Conservation (phyloP, 1,140 invertebrate species). For the Hermetia illucens region DNA sequence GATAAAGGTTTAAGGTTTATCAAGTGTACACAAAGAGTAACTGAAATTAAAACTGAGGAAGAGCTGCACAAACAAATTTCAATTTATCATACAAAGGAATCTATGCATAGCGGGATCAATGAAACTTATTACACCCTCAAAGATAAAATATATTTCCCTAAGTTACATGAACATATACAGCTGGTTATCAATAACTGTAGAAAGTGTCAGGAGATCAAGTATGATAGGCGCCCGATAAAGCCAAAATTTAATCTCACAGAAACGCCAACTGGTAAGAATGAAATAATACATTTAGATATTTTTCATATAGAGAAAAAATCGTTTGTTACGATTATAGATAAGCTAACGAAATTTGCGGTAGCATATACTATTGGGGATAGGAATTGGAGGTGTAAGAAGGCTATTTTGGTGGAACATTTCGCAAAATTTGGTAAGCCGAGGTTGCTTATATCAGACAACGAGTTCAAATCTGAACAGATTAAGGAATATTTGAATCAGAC, state of each 20-base stretch:
- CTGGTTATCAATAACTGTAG: conserved; percentile 1
- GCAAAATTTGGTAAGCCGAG: background rate
- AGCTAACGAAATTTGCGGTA: conserved; percentile 4
- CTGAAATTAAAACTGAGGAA: conserved; percentile 4
- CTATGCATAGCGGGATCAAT: conserved; percentile 4
- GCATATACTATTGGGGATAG: conserved; percentile 1
- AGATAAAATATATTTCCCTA: conserved; percentile 1
- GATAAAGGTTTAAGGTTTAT: too few relatives aligned
- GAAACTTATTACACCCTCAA: conserved; percentile 2
- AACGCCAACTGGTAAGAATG: background rate
- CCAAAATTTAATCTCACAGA: conserved; percentile 1
- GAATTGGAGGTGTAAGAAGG: conserved; percentile 1
- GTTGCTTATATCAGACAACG: background rate
- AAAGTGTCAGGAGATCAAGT: conserved; percentile 4
- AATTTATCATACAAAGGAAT: background rate
- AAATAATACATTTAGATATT: conserved; percentile 1
- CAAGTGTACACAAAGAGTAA: too few relatives aligned
- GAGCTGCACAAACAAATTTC: conserved; percentile 1
- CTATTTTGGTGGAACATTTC: background rate
- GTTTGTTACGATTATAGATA: conserved; percentile 4
- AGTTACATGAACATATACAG: conserved; percentile 3
- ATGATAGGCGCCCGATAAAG: background rate
- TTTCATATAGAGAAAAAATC: conserved; percentile 3
- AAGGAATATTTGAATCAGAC: background rate
- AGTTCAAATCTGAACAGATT: background rate